phyloP scores from a whole-genome alignment of 2,797 vertebrate genomes.

The Fistularia commersonii region DNA sequence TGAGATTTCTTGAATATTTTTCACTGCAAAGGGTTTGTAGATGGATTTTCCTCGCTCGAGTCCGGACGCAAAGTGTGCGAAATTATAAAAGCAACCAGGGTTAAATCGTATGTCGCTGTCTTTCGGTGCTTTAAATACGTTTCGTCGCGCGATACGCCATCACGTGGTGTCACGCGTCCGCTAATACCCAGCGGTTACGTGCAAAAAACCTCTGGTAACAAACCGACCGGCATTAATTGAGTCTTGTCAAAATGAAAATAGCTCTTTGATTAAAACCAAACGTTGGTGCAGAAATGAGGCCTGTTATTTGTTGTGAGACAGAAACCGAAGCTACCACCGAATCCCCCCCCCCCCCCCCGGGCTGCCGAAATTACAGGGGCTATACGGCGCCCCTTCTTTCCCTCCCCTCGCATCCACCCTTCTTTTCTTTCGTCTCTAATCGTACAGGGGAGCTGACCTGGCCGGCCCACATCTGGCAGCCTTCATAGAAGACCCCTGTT shows the following conservation, averaged over 20 bases:
- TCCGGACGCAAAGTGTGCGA: too few relatives aligned
- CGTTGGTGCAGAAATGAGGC: conserved; percentile 25
- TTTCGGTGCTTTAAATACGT: too few relatives aligned
- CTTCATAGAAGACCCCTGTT: conserved; percentile 73
- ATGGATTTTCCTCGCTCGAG: too few relatives aligned
- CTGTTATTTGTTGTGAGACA: conserved; percentile 58
- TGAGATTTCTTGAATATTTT: too few relatives aligned
- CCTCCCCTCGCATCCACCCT: conserved; percentile 46
- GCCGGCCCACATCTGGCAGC: conserved; percentile 74
- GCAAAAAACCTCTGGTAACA: too few relatives aligned
- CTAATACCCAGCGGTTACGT: too few relatives aligned
- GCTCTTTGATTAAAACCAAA: conserved; percentile 27
- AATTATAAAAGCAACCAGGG: too few relatives aligned
- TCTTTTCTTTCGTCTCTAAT: conserved; percentile 69
- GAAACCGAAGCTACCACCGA: conserved; percentile 52
- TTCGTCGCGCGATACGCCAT: too few relatives aligned
- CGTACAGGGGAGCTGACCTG: conserved; percentile 66
- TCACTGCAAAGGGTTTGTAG: too few relatives aligned
- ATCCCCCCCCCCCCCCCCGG: conserved; percentile 26
- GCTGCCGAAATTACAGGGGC: conserved; percentile 62
- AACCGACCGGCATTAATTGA: conserved; percentile 12
- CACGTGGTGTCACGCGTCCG: too few relatives aligned
- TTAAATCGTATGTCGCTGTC: too few relatives aligned
- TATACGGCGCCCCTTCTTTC: conserved; percentile 32
- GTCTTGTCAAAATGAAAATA: conserved; percentile 40